Base-by-base conservation (phyloP, 2,797 vertebrate genomes). In the Typhlichthys eigenmanni region DNA sequence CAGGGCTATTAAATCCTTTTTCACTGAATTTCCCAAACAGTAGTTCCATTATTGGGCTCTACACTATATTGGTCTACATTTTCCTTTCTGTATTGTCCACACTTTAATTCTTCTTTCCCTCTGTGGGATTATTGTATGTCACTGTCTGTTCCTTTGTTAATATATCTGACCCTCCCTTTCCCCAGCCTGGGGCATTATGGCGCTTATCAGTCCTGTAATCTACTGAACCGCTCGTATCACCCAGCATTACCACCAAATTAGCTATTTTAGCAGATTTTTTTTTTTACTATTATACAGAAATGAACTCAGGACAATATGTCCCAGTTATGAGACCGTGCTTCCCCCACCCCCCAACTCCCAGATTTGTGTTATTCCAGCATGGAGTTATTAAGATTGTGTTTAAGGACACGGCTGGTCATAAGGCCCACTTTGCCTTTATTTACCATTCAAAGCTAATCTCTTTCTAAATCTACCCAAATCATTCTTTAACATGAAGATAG, bases 121-220 rank as follows among this genome's bases (percentile, higher is more conserved):
- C 45, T 77, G 13, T 77, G 56, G 34, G 52, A 66, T 80, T 73
- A 75, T 80, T 83, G 64, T 45, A 52, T 64, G 60, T 56, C 17
- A 71, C 38, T 79, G 78, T 29, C 68, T 71, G 60, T 61, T 65
- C 67, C 69, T 55, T 69, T 85, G 69, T 46, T 38, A 29, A 13
- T 34, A 54, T 70, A 48, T 86, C 34, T 19, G 76, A 83, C 64
- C 68, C 75, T 81, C 78, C 65, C 57, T 76, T 78, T 78, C 75
- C 66, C 50, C 64, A 68, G 81, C 87, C 79, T 69, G 66, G 85
- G 87, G 88, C 85, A 82, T 82, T 78, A 68, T 80, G 73, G 85
- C 71, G 82, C 76, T 91, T 91, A 91, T 91, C 90, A 85, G 24
- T 83, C 87, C 82, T 88, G 71, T 91, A 92, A 90, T 93, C 90